Evolutionary conservation across 2,888 invertebrate genomes (phyloP).

Genomic region (Muscina levida): DNA sequence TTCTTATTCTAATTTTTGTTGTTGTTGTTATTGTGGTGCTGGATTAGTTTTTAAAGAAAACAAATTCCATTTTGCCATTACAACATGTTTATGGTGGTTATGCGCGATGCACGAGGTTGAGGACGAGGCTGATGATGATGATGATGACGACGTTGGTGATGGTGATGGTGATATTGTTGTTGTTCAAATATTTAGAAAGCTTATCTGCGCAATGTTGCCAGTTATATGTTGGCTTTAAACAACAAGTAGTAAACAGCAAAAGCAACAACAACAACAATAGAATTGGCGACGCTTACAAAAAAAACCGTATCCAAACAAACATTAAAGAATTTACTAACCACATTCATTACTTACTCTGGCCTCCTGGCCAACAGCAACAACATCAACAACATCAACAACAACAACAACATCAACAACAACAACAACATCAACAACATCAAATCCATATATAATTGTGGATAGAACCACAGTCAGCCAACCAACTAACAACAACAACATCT

Average conservation of each 20-base stretch:
- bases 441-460: conserved; percentile 19
- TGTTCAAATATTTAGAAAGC: conserved; percentile 44
- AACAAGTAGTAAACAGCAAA: not conserved
- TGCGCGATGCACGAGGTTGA: no score
- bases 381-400: no score
- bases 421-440: no score
- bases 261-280: not conserved
- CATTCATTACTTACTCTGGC: conserved; percentile 9
- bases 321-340: conserved; percentile 15
- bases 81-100: conserved; percentile 27
- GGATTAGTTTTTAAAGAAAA: conserved; percentile 27
- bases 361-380: no score
- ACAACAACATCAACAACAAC: no score
- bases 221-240: not conserved
- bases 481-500: not conserved
- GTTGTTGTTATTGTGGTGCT: not conserved
- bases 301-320: conserved; percentile 17
- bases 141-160: not conserved
- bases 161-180: conserved; percentile 7
- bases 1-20: conserved; percentile 5
- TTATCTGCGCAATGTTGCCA: conserved; percentile 40
- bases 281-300: not conserved
- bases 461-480: not conserved
- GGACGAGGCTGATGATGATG: not conserved
- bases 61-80: conserved; percentile 18